Evolutionary conservation across 2,113 vertebrate species (phyloP), one percentile per base, ranked within the genome.

Genomic region (Ceyx margarethae): DNA sequence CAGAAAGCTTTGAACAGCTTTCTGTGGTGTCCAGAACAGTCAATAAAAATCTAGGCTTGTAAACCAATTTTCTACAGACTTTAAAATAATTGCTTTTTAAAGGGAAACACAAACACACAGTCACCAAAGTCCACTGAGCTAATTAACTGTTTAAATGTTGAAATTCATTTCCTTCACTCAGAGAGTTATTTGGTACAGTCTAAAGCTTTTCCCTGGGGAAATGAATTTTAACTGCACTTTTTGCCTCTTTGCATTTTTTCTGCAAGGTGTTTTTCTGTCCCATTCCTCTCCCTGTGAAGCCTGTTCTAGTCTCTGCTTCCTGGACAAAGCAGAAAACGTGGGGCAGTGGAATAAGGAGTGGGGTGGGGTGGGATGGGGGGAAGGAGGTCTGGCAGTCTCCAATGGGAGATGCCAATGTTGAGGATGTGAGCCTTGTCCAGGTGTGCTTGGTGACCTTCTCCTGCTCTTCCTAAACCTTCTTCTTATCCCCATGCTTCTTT

Each of bases 351-450:
- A 48, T 35, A 74, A 89, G 15, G 28, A 83, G 9, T 2, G 1
- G 15, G 4, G 9, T 2, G 1, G 15, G 4, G 9, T 2, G 1
- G 13, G 4, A 12, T n/a, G 23, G 21, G 15, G 91, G 35, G 48
- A 80, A 13, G 29, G 35, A 61, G 20, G 6, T 25, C 17, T 56
- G 54, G 11, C 50, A 73, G 50, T 22, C 26, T 40, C 20, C 35
- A 3, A 0, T 10, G 37, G 31, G 43, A 88, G 18, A 42, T 8
- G 26, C 15, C 13, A 43, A 35, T 57, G 46, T 43, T 76, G 26
- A 7, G 0, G 25, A 46, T 1, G 0, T n/a, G 33, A 76, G 4
- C 35, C n/a, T 81, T 71, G 31, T 67, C 20, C 42, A 57, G n/a
- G 33, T 26, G 28, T 0, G 1, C 16, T 42, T 74, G 10, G 21